Evolutionary conservation across 2,888 invertebrate species (phyloP).

Genomic region (Caenorhabditis becei): DNA sequence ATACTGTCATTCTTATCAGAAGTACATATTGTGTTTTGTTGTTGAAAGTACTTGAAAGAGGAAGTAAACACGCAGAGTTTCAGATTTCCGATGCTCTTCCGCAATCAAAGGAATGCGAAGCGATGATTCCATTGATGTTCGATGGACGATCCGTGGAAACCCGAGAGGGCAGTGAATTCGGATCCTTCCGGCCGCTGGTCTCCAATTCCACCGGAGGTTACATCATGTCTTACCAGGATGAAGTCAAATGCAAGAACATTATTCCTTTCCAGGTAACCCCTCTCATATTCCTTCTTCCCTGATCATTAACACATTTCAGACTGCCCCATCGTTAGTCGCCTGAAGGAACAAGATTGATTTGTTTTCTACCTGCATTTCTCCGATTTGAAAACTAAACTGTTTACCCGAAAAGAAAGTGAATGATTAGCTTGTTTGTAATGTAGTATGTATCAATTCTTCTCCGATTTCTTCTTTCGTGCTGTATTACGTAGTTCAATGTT

Average conservation of each 20-base stretch:
- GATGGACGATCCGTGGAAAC: constrained; percentile 69
- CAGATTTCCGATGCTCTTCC: constrained; percentile 58
- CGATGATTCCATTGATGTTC: constrained; percentile 71
- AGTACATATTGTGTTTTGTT: too few species aligned
- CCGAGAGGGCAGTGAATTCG: constrained; percentile 66
- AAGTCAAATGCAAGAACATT: constrained; percentile 71
- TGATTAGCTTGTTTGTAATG: constrained; percentile 34
- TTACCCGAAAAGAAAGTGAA: constrained; percentile 10
- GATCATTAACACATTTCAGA: constrained; percentile 41
- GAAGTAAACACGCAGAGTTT: constrained; percentile 22
- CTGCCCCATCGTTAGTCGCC: constrained; percentile 62
- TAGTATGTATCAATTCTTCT: constrained; percentile 30
- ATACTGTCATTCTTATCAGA: too few species aligned
- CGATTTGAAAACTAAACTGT: constrained; percentile 20
- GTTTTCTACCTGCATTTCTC: neutral
- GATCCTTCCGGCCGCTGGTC: constrained; percentile 75
- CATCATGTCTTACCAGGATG: constrained; percentile 73
- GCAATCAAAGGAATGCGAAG: constrained; percentile 64
- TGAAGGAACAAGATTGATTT: constrained; percentile 8
- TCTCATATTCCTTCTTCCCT: neutral
- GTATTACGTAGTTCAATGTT: constrained; percentile 34
- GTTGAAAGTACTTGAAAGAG: too few species aligned
- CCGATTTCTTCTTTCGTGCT: constrained; percentile 18
- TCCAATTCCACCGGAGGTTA: constrained; percentile 73
- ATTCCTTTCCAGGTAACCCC: constrained; percentile 74